These are phyloP conservation scores for Cordilura impudica DNA, from an alignment of 2,888 invertebrate species.

Conservation along the genomic window DNA sequence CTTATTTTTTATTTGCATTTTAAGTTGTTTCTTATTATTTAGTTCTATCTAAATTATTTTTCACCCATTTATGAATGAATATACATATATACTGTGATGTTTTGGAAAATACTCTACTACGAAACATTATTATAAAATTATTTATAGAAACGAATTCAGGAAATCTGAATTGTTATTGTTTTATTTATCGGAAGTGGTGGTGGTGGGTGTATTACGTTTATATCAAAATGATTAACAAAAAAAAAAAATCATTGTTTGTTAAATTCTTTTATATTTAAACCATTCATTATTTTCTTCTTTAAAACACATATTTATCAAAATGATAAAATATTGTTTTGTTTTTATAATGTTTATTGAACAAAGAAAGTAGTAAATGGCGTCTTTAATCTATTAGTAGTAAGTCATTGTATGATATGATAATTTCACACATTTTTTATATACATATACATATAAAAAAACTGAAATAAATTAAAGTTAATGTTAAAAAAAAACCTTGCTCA, in stretches of 20 bases:
- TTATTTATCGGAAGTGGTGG: neutral
- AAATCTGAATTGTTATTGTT: neutral
- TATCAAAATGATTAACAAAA: neutral
- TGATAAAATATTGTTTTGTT: neutral
- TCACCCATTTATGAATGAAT: neutral
- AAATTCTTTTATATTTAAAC: neutral
- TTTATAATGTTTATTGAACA: neutral
- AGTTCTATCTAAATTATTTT: too few relatives aligned
- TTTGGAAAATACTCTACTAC: neutral
- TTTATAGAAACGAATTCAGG: neutral
- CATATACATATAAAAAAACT: too few relatives aligned
- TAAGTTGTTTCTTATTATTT: too few relatives aligned
- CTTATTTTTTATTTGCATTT: too few relatives aligned
- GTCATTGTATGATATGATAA: constrained; percentile 63
- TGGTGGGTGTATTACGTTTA: neutral
- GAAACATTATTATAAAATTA: neutral
- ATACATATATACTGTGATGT: neutral
- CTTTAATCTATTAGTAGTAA: constrained; percentile 65
- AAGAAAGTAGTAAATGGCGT: neutral
- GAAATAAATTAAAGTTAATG: neutral
- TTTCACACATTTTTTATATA: neutral
- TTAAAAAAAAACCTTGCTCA: neutral
- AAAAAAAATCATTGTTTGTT: neutral
- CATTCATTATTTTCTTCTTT: neutral
- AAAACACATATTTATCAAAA: neutral